These are phyloP conservation scores for Dasypogon diadema DNA, from an alignment of 2,888 invertebrate genomes.

Conservation along the genomic window DNA sequence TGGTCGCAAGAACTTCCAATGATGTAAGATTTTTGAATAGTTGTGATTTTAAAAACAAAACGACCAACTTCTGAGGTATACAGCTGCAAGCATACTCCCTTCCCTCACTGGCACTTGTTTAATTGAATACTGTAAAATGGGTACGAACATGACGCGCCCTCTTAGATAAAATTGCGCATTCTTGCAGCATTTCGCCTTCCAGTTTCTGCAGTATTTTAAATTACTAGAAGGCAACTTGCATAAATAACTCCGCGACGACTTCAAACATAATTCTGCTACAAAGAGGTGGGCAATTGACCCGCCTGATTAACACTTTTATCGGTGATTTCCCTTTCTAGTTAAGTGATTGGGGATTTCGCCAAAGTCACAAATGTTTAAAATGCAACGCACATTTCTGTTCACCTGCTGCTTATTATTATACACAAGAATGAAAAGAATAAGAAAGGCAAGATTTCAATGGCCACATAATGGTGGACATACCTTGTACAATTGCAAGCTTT, in stretches of 20 bases:
- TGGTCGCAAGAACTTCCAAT: neutral
- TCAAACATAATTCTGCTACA: no score
- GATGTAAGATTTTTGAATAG: conserved; percentile 28
- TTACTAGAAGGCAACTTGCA: no score
- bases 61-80: neutral
- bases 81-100: no score
- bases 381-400: neutral
- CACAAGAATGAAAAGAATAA: conserved; percentile 10
- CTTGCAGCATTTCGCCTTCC: no score
- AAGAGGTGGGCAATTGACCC: neutral
- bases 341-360: conserved; percentile 28
- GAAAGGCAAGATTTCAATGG: conserved; percentile 20
- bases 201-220: no score
- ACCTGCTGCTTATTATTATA: conserved; percentile 7
- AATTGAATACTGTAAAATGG: conserved; percentile 3
- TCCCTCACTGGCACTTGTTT: neutral
- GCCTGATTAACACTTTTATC: conserved; percentile 5
- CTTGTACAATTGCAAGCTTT: conserved; percentile 14
- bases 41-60: conserved; percentile 16
- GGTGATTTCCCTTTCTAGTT: conserved; percentile 6
- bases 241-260: no score
- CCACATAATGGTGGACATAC: conserved; percentile 3
- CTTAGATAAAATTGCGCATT: no score
- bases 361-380: conserved; percentile 4
- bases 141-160: conserved; percentile 5